phyloP scores from a whole-genome alignment of 2,888 invertebrate genomes.

The Philereme vetulata region DNA sequence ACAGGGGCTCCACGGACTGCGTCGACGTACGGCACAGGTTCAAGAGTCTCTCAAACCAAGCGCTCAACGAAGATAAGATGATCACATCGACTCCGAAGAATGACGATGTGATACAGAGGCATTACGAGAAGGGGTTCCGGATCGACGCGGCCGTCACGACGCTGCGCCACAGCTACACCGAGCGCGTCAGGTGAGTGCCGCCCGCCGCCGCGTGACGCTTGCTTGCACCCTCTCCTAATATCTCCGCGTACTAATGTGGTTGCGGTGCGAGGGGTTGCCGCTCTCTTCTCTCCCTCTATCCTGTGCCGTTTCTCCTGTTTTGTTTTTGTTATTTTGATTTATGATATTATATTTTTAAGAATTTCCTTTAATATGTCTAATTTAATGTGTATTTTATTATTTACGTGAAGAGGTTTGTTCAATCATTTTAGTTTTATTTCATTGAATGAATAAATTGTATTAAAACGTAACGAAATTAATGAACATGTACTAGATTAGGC shows the following conservation, averaged over 20 bases:
- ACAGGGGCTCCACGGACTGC: conserved; percentile 47
- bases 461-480: too few species aligned
- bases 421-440: too few species aligned
- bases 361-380: too few species aligned
- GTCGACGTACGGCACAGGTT: conserved; percentile 64
- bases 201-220: conserved; percentile 38
- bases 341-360: too few species aligned
- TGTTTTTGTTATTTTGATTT: too few species aligned
- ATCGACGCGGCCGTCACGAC: conserved; percentile 38
- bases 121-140: conserved; percentile 17
- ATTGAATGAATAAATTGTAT: too few species aligned
- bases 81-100: conserved; percentile 64
- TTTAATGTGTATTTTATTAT: too few species aligned
- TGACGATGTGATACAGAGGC: conserved; percentile 29
- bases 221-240: conserved; percentile 41
- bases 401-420: too few species aligned
- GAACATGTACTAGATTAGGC: too few species aligned
- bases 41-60: conserved; percentile 58
- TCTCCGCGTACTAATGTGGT: conserved; percentile 48
- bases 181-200: conserved; percentile 64
- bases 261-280: conserved; percentile 40
- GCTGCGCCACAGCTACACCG: conserved; percentile 69
- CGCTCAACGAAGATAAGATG: conserved; percentile 48
- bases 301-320: conserved; percentile 26
- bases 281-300: conserved; percentile 36